Base-by-base conservation (phyloP, 2,797 vertebrate species). In the Dendrocincla fuliginosa region DNA sequence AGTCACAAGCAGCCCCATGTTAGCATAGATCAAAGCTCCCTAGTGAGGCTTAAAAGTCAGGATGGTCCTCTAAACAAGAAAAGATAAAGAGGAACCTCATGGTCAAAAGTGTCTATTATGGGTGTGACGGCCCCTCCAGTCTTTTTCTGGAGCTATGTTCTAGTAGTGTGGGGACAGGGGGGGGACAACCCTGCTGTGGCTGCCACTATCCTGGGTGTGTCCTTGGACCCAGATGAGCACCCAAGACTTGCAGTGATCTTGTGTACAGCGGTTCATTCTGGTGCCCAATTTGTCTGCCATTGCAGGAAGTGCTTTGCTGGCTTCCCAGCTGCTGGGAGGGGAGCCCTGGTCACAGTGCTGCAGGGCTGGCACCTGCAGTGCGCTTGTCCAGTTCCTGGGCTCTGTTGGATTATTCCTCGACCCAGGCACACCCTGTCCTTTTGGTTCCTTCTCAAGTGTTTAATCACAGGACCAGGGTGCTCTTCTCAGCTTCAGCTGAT, bases 391-490 rank as follows among this genome's bases (percentile, higher is more conserved):
- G 11, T 32, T 37, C 33, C 19, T 33, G 32, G 4, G 6, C 12
- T 53, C 16, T 4, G 7, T 3, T 6, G 3, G 10, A 18, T 87
- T 67, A 0, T 0, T 11, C 5, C 23, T 32, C 1, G 0, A 13
- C 16, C 22, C 46, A 16, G 33, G 14, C 9, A 30, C 44, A 46
- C 2, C 6, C 28, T 35, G 16, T 53, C 17, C 52, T 88, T 76
- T 46, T 53, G 33, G 64, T 11, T 89, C 1, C 0, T 37, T 42
- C 32, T 69, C 47, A 77, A 77, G 32, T 10, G 20, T 77, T 89
- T 65, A 15, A 18, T 28, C 35, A 80, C n/a, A 86, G 59, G 28
- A 85, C 61, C 14, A 57, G 28, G 7, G 33, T 69, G 35, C 12
- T 77, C 4, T 25, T 44, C 23, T 5, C 1, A 2, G 25, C 20